Evolutionary conservation across 2,113 vertebrate species (phyloP), one percentile per base, ranked within the genome.

Genomic region (Rhinopomastus cyanomelas): DNA sequence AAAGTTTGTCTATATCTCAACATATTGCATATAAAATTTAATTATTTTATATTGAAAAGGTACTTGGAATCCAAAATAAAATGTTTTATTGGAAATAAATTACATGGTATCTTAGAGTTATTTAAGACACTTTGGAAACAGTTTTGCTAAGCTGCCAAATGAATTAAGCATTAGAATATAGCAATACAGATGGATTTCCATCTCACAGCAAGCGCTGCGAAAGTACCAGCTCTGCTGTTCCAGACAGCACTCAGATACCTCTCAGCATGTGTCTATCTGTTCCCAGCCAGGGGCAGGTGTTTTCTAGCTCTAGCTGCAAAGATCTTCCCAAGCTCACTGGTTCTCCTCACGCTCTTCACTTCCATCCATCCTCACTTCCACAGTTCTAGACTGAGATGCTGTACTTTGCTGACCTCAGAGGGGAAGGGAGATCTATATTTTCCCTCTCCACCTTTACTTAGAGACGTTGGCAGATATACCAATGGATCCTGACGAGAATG

Each of bases 41-140:
- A 88, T 75, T 90, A 73, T 69, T 91, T 88, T 51, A 86, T 20
- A 68, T 68, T 57, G 53, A 79, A 86, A 79, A 15, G 23, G 56
- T 46, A 64, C 26, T 77, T 88, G 71, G 51, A 79, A 87, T 61
- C 27, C 12, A 65, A 90, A 92, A 79, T 27, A 83, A 93, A 93
- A 49, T 49, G 15, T 79, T 94, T 52, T 55, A 65, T 79, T 87
- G 51, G 36, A 88, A 64, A 88, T 65, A 88, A 64, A 88, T 65
- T 72, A 84, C 19, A 36, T 23, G 19, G 26, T 88, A 36, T 66
- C 46, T 61, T 92, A 87, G 17, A 74, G 32, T 78, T 91, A 90
- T 64, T 84, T 27, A 93, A 81, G 66, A 8, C 16, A 23, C 51
- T 72, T 93, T 37, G 62, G 53, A 96, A 90, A 87, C 19, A 49